Evolutionary conservation across 2,888 invertebrate species (phyloP).

Genomic region (Cheilosia grossa): DNA sequence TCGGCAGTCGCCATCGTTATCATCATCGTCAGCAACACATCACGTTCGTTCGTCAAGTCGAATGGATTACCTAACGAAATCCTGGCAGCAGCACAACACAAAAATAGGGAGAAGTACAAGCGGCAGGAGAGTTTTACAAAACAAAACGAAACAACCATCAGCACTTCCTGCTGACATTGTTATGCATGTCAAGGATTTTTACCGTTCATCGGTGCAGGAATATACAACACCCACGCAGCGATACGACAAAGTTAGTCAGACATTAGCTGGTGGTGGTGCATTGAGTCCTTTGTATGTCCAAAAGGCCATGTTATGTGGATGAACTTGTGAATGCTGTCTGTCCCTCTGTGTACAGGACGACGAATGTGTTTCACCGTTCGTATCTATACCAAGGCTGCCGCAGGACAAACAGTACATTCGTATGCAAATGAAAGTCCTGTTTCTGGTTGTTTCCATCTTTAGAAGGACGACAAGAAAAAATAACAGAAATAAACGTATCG

Average conservation of each 20-base stretch:
- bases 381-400: slow-evolving; percentile 19
- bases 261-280: slow-evolving; percentile 43
- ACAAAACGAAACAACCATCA: slow-evolving; percentile 76
- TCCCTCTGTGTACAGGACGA: slow-evolving; percentile 39
- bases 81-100: slow-evolving; percentile 6
- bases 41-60: slow-evolving; percentile 71
- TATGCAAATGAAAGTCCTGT: slow-evolving; percentile 73
- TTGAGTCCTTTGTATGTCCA: slow-evolving; percentile 51
- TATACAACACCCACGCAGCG: slow-evolving; percentile 16
- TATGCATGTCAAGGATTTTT: slow-evolving; percentile 77
- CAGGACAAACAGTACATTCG: slow-evolving; percentile 63
- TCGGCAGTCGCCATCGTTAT: slow-evolving; percentile 29
- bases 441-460: slow-evolving; percentile 65
- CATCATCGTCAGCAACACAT: slow-evolving; percentile 69
- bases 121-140: slow-evolving; percentile 35
- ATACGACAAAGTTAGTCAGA: slow-evolving; percentile 41
- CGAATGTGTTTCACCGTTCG: slow-evolving; percentile 18
- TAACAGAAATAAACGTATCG: slow-evolving; percentile 29
- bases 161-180: slow-evolving; percentile 76
- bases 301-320: slow-evolving; percentile 66
- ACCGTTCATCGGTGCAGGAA: slow-evolving; percentile 27
- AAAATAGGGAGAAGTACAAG: background rate
- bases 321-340: slow-evolving; percentile 70
- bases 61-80: slow-evolving; percentile 71
- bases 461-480: slow-evolving; percentile 46